Conservation (phyloP, 2,797 vertebrate species). For the Danio albolineatus region DNA sequence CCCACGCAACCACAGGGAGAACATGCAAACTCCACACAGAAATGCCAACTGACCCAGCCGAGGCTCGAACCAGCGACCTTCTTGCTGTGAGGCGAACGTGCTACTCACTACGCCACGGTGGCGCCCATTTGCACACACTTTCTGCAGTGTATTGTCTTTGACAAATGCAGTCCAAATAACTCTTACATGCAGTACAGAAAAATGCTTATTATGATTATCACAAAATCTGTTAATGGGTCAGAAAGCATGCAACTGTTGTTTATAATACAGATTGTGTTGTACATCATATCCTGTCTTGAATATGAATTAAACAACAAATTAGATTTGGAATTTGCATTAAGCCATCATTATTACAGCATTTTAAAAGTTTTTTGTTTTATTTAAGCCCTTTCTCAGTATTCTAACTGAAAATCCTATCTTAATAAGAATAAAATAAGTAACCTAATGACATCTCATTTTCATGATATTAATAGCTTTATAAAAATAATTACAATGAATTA, state of each 20-base stretch:
- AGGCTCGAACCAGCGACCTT: too few relatives aligned
- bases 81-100: too few relatives aligned
- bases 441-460: neutral
- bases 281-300: neutral
- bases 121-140: neutral
- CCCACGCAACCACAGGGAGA: too few relatives aligned
- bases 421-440: neutral
- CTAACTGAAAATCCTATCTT: neutral
- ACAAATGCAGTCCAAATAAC: neutral
- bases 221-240: neutral
- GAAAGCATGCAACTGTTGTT: constrained; percentile 6
- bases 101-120: too few relatives aligned
- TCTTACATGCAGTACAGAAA: neutral
- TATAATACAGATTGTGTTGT: neutral
- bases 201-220: neutral
- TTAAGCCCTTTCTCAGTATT: too few relatives aligned
- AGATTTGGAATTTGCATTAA: neutral
- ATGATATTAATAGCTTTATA: neutral
- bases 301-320: neutral
- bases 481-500: neutral
- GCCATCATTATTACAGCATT: too few relatives aligned
- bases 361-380: too few relatives aligned
- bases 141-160: neutral
- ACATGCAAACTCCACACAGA: too few relatives aligned
- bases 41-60: too few relatives aligned